These are phyloP conservation scores for Batillaria attramentaria DNA, from an alignment of 1,140 invertebrate genomes.

Conservation along the genomic window DNA sequence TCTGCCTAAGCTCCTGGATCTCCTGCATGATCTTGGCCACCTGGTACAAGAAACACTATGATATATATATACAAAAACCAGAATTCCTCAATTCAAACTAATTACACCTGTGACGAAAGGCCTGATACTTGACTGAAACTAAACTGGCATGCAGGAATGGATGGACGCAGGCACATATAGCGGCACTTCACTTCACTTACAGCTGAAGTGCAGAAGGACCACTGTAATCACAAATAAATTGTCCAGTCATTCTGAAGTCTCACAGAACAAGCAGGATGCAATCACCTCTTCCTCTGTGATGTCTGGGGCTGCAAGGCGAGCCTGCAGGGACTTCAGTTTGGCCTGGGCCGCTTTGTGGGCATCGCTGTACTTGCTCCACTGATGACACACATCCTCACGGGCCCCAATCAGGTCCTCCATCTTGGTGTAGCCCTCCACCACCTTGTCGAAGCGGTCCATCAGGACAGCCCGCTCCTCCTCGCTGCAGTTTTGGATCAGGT, in stretches of 20 bases:
- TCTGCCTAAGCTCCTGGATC: constrained; percentile 55
- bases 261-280: too few relatives aligned
- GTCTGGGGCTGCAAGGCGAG: constrained; percentile 83
- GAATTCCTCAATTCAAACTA: too few relatives aligned
- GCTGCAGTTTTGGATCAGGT: constrained; percentile 79
- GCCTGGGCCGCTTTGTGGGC: constrained; percentile 87
- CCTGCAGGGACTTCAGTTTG: constrained; percentile 85
- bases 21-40: constrained; percentile 58
- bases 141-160: too few relatives aligned
- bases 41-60: constrained; percentile 1
- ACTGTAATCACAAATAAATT: too few relatives aligned
- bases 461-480: constrained; percentile 82
- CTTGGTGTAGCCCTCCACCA: constrained; percentile 83
- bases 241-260: too few relatives aligned
- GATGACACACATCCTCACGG: constrained; percentile 85
- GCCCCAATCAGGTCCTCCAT: constrained; percentile 75
- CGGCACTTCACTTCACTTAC: too few relatives aligned
- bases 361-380: constrained; percentile 84
- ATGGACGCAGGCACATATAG: too few relatives aligned
- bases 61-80: too few relatives aligned
- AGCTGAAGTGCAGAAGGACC: too few relatives aligned
- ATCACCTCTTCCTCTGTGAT: constrained; percentile 70
- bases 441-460: constrained; percentile 81
- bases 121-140: too few relatives aligned
- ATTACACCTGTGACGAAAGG: too few relatives aligned